A percentile compares a stretch with the other conserved stretches of the same genome.
These are phyloP conservation scores for Lycorma delicatula DNA, from an alignment of 1,140 invertebrate species.

Conservation along the genomic window DNA sequence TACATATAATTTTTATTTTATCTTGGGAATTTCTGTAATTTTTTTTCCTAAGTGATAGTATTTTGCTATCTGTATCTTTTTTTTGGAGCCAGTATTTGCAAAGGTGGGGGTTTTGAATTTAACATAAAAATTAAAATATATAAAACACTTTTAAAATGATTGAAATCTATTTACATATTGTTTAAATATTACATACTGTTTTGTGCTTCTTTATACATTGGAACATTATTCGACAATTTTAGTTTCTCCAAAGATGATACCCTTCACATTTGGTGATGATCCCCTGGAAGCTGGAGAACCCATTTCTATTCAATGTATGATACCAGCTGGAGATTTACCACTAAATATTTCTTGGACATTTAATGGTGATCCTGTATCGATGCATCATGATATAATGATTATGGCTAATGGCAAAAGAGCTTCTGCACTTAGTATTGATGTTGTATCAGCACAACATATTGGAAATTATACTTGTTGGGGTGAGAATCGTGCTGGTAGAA, in stretches of 20 bases:
- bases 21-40: no score
- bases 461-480: conserved; percentile 65
- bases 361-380: conserved; percentile 41
- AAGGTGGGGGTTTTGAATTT: no score
- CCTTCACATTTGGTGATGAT: conserved; percentile 52
- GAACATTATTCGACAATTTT: conserved; percentile 17
- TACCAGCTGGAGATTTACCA: conserved; percentile 67
- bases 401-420: conserved; percentile 48
- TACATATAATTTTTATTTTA: no score
- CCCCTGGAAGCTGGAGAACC: conserved; percentile 71
- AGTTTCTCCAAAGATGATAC: conserved; percentile 64
- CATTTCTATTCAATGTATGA: conserved; percentile 63
- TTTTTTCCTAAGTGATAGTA: no score
- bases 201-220: background rate
- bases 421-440: conserved; percentile 57
- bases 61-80: no score
- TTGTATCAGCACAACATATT: conserved; percentile 46
- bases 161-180: no score
- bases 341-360: conserved; percentile 68
- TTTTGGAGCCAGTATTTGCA: no score
- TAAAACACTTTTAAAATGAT: background rate
- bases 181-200: background rate
- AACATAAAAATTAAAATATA: no score
- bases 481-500: conserved; percentile 52
- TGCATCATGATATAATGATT: conserved; percentile 31